Evolutionary conservation across 2,888 invertebrate genomes (phyloP), one percentile per base, ranked within the genome.

Genomic region (Machimus rusticus): DNA sequence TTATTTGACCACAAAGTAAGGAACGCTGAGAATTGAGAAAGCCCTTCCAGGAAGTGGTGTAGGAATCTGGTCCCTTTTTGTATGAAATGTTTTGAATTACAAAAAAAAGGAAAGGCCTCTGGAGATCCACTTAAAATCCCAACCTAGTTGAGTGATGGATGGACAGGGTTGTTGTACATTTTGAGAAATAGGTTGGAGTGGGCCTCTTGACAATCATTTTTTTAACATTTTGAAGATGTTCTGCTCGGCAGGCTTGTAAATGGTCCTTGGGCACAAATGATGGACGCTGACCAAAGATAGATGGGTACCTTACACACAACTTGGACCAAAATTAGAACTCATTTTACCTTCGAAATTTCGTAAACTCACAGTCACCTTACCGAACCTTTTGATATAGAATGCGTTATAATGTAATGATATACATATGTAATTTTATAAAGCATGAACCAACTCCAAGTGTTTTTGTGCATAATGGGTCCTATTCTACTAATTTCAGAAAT

Each of bases 1-100:
- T 84, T 84, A 66, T 84, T 66, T 84, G 66, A 19, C 37, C 66
- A 84, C 37, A 66, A 66, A 66, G 66, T 66, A 23, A 66, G 12
- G 66, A 66, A 66, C 28, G 66, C 9, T 57, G 3, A 28, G 28
- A 66, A 66, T 66, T 66, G 66, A 66, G 66, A 66, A 66, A 66
- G 28, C 66, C 23, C 66, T 66, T 66, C 23, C 28, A 19, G 66
- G 66, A 8, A 23, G 66, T 12, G 66, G 66, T 66, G 19, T 66
- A 66, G 14, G n/a, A 14, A 66, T 66, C 28, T 66, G 28, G 28
- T 23, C 66, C 66, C 28, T 66, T 46, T 81, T 55, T 81, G 55
- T 28, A 23, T 6, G 66, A 23, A 66, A 23, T 28, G 66, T 66
- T 66, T 66, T 66, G 66, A 66, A 66, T 66, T 66, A 66, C 66